phyloP scores from a whole-genome alignment of 2,113 vertebrate genomes.

The Alouatta palliata region DNA sequence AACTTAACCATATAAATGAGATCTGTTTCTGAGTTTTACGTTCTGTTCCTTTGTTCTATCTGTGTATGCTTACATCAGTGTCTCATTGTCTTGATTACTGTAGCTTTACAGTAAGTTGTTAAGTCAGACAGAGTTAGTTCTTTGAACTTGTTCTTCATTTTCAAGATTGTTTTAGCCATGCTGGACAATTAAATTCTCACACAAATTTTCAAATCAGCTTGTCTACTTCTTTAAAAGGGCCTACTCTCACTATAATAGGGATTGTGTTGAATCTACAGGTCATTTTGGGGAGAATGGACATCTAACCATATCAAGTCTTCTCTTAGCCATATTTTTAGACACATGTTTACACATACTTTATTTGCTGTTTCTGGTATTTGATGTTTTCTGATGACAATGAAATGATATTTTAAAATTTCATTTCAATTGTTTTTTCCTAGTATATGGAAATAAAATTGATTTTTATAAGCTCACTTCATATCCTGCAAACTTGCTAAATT shows the following conservation, averaged over 20 bases:
- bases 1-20: neutral
- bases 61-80: neutral
- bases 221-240: neutral
- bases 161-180: neutral
- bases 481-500: neutral
- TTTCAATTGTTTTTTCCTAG: neutral
- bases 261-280: neutral
- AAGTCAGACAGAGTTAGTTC: neutral
- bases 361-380: neutral
- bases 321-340: neutral
- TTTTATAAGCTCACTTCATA: conserved; percentile 1
- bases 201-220: neutral
- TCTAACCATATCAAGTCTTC: neutral
- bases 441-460: neutral
- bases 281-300: neutral
- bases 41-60: neutral
- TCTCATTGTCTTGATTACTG: neutral
- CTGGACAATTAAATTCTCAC: neutral
- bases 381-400: neutral
- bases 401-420: neutral
- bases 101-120: neutral
- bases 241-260: neutral
- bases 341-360: neutral
- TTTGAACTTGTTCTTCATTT: neutral
- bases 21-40: neutral